Conservation (phyloP, 2,888 invertebrate genomes). For the Lymantria dispar region DNA sequence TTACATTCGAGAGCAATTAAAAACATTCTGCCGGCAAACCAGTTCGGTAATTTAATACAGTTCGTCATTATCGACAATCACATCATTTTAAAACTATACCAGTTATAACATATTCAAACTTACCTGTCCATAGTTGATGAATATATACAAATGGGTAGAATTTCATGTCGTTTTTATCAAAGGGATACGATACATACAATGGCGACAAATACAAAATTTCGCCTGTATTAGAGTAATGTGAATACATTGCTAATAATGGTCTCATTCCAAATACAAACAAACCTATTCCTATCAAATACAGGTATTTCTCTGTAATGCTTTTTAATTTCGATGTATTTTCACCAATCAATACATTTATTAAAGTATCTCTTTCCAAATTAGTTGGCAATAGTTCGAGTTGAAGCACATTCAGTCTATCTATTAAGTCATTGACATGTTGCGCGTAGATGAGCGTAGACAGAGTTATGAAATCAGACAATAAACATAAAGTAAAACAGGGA, state of each 20-base stretch:
- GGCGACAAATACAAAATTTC: conserved; percentile 17
- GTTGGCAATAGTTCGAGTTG: conserved; percentile 1
- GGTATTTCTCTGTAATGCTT: conserved; percentile 3
- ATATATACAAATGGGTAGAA: conserved; percentile 14
- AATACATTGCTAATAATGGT: conserved; percentile 6
- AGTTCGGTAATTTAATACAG: too few relatives aligned
- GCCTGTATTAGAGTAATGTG: conserved; percentile 7
- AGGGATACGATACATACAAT: conserved; percentile 16
- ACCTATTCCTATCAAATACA: conserved; percentile 6
- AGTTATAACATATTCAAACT: too few relatives aligned
- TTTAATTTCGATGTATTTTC: conserved; percentile 9
- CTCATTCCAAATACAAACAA: conserved; percentile 10
- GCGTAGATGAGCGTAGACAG: conserved; percentile 11
- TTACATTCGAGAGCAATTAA: too few relatives aligned
- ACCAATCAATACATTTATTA: conserved; percentile 8
- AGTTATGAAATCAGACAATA: conserved; percentile 10
- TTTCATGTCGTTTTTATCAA: conserved; percentile 13
- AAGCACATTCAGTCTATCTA: conserved; percentile 11
- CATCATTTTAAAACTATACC: too few relatives aligned
- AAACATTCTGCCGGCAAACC: too few relatives aligned
- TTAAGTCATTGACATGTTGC: conserved; percentile 9
- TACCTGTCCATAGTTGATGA: conserved; percentile 17
- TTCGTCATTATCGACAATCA: too few relatives aligned
- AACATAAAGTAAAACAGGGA: conserved; percentile 13
- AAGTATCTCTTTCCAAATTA: conserved; percentile 3